Evolutionary conservation across 2,113 vertebrate genomes (phyloP), one percentile per base, ranked within the genome.

Genomic region (Silurus meridionalis): DNA sequence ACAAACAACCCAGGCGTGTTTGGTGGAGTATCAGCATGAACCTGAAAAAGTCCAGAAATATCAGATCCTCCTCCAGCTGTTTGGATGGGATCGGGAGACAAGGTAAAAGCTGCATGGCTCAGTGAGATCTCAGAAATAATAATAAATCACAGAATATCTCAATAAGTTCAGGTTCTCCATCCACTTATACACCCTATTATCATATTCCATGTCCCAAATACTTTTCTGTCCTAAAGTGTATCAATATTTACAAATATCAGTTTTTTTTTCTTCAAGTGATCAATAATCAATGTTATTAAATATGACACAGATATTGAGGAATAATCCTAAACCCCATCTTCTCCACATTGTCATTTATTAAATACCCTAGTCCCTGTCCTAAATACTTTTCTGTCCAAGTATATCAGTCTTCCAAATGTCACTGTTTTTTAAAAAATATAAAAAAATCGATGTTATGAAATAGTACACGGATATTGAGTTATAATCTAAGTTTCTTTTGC

Each of bases 51-150:
- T 86, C 92, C 0, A 85, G 85, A 77, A 91, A 89, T 82, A 86
- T 67, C 48, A 91, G 92, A 64, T 81, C 89, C n/a, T 90, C 93
- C 61, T 92, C 93, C 6, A 87, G 93, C 3, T 90, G 92, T 8
- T 82, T 91, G 84, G 94, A 94, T 88, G 94, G 94, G 37, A 69
- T 90, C 55, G 89, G 87, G 50, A 94, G 89, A 81, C 91, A 93
- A 84, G 92, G 93, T 93, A 74, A n/a, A 37, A 46, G 2, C 1
- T n/a, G 8, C 3, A 1, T 19, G 1, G 5, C 15, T 50, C 6
- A 23, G 8, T 7, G 10, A 50, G 17, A 19, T 8, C 6, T 13
- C 48, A 75, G 21, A n/a, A 5, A 37, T 37, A 23, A 60, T 5
- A 60, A 60, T 2, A 66, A 11, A 11, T 13, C 3, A 25, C 37